phyloP scores from a whole-genome alignment of 1,140 invertebrate species.

The Pachypeltis micranthus region DNA sequence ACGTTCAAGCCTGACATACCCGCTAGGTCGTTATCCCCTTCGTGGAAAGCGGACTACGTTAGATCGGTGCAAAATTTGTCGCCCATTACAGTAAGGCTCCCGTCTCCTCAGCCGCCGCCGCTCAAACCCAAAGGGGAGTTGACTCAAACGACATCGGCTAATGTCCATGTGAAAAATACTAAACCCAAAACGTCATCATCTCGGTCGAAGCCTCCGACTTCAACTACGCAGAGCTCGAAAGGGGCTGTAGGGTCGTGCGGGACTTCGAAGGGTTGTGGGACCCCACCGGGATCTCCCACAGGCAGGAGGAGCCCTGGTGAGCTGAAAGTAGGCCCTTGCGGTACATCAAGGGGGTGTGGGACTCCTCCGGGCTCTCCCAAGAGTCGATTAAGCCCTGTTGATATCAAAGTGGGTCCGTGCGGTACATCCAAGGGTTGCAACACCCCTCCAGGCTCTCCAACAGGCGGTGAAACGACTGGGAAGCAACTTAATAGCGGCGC shows the following conservation, averaged over 20 bases:
- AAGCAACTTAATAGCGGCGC: too few relatives aligned
- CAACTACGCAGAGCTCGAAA: not conserved
- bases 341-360: not conserved
- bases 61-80: conserved; percentile 19
- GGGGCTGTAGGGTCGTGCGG: not conserved
- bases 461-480: too few relatives aligned
- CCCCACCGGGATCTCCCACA: not conserved
- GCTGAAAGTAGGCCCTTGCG: too few relatives aligned
- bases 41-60: conserved; percentile 15
- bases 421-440: not conserved
- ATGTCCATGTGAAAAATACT: conserved; percentile 10
- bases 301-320: not conserved
- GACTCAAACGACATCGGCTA: conserved; percentile 3
- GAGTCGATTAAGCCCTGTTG: too few relatives aligned
- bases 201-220: not conserved
- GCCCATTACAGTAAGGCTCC: conserved; percentile 19
- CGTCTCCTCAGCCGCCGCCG: conserved; percentile 20
- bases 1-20: conserved; percentile 16
- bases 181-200: conserved; percentile 2
- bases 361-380: not conserved
- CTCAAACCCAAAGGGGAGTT: conserved; percentile 20
- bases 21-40: conserved; percentile 13
- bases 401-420: too few relatives aligned
- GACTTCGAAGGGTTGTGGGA: not conserved
- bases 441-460: not conserved